Evolutionary conservation across 2,113 vertebrate species (phyloP).

Genomic region (Pluvianellus socialis): DNA sequence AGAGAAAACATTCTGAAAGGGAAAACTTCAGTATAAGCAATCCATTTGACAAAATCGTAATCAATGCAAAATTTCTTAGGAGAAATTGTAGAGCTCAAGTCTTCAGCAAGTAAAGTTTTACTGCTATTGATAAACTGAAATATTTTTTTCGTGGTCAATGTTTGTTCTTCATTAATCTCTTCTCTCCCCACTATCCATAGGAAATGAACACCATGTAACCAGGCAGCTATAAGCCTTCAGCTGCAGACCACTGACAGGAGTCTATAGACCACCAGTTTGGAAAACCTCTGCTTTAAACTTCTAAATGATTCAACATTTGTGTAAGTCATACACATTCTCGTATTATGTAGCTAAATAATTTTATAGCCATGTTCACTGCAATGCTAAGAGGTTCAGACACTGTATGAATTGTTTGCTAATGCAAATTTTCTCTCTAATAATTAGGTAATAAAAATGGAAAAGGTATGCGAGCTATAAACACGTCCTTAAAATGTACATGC

Average conservation of each 20-base stretch:
- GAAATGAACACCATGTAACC: background rate
- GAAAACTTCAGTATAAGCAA: background rate
- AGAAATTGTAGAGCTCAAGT: background rate
- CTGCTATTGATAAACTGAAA: background rate
- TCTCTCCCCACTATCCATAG: background rate
- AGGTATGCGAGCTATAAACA: background rate
- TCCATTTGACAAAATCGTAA: background rate
- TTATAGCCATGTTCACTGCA: background rate
- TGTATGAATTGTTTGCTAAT: background rate
- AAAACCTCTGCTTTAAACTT: background rate
- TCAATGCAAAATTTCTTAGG: background rate
- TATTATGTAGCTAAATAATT: background rate
- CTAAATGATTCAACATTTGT: background rate
- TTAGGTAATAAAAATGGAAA: background rate
- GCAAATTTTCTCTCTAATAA: background rate
- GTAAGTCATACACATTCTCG: background rate
- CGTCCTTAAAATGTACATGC: background rate
- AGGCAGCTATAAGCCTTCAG: background rate
- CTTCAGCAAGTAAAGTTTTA: background rate
- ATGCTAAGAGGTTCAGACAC: background rate
- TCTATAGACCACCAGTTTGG: background rate
- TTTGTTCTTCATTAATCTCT: background rate
- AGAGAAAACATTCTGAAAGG: background rate
- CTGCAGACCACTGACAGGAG: background rate
- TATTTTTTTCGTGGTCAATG: background rate